Conservation (phyloP, 2,888 invertebrate genomes). For the Selenia dentaria region DNA sequence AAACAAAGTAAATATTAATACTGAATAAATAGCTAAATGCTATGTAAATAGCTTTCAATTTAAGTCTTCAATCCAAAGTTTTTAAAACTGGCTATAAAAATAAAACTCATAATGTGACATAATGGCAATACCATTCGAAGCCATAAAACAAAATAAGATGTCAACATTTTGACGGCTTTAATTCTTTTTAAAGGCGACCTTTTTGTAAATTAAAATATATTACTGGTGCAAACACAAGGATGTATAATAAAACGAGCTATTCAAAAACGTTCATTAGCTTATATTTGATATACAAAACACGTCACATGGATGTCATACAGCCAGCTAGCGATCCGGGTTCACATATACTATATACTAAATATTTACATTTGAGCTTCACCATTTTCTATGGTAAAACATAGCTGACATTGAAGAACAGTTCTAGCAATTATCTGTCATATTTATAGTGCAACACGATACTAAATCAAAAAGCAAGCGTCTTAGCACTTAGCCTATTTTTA, state of each 20-base stretch:
- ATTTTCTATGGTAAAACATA: slow-evolving; percentile 15
- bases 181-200: no score
- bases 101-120: no score
- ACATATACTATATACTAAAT: slow-evolving; percentile 48
- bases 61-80: no score
- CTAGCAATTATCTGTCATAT: slow-evolving; percentile 26
- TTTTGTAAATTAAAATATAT: no score
- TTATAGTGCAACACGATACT: slow-evolving; percentile 21
- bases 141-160: no score
- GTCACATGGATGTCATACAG: slow-evolving; percentile 51
- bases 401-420: slow-evolving; percentile 16
- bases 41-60: no score
- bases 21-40: no score
- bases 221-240: slow-evolving; percentile 17
- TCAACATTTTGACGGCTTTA: no score
- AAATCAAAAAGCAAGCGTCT: slow-evolving; percentile 27
- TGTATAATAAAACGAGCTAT: slow-evolving; percentile 65
- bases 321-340: slow-evolving; percentile 18
- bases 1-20: no score
- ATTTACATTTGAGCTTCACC: slow-evolving; percentile 39
- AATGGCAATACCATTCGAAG: no score
- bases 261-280: slow-evolving; percentile 76
- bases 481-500: slow-evolving; percentile 28
- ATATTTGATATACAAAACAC: slow-evolving; percentile 81
- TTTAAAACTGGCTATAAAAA: no score